Evolutionary conservation across 1,140 invertebrate genomes (phyloP).

Genomic region (Saccostrea cuccullata): DNA sequence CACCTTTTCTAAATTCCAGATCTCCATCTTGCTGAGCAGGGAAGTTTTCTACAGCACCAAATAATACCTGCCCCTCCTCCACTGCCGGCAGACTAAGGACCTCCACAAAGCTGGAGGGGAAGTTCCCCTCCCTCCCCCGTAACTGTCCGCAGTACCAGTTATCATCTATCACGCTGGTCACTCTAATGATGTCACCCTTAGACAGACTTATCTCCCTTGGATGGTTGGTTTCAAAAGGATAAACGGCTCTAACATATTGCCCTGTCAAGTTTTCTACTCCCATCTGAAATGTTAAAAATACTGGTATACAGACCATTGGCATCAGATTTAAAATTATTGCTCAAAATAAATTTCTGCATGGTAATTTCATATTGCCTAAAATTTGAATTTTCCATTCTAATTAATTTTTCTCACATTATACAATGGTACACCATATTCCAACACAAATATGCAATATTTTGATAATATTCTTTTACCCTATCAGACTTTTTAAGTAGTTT

Average conservation of each 20-base stretch:
- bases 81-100: conserved; percentile 78
- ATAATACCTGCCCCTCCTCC: conserved; percentile 78
- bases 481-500: too few species aligned
- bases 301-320: too few species aligned
- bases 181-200: conserved; percentile 76
- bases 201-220: conserved; percentile 72
- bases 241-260: conserved; percentile 73
- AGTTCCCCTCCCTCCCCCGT: conserved; percentile 77
- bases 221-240: conserved; percentile 73
- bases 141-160: conserved; percentile 79
- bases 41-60: conserved; percentile 80
- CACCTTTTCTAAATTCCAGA: conserved; percentile 80
- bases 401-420: too few species aligned
- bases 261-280: not conserved
- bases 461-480: too few species aligned
- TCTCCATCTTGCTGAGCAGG: conserved; percentile 79
- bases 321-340: too few species aligned
- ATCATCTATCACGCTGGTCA: conserved; percentile 80
- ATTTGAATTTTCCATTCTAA: too few species aligned
- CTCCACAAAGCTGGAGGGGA: conserved; percentile 80
- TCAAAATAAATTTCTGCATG: too few species aligned
- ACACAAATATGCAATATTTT: too few species aligned
- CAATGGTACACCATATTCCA: too few species aligned
- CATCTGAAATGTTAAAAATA: not conserved
- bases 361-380: too few species aligned